Conservation (phyloP, 2,888 invertebrate species). For the Drosophila nr. fundita region DNA sequence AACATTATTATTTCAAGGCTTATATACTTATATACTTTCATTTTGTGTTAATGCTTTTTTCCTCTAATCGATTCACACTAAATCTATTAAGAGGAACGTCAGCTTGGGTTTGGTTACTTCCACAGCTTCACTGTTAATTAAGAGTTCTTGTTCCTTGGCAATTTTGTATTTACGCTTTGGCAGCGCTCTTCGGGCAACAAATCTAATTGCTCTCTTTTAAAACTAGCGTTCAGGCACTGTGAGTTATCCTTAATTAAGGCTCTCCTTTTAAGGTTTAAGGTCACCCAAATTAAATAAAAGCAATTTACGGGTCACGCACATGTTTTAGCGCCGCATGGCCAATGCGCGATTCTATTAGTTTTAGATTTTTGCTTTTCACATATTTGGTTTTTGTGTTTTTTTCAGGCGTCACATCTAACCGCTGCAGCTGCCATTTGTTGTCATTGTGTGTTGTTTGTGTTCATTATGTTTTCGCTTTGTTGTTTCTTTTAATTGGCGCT, state of each 20-base stretch:
- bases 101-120: neutral
- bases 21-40: neutral
- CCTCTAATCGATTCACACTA: neutral
- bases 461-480: constrained; percentile 46
- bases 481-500: constrained; percentile 72
- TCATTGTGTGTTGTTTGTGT: constrained; percentile 45
- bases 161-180: constrained; percentile 18
- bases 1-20: neutral
- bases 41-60: neutral
- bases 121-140: constrained; percentile 21
- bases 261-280: constrained; percentile 55
- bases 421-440: constrained; percentile 32
- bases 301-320: constrained; percentile 67
- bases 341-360: constrained; percentile 52
- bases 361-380: neutral
- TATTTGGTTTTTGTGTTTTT: neutral
- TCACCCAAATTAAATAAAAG: constrained; percentile 72
- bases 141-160: constrained; percentile 23
- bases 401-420: constrained; percentile 24
- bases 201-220: constrained; percentile 56
- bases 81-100: neutral
- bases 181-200: constrained; percentile 24
- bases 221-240: constrained; percentile 27
- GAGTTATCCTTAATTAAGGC: constrained; percentile 31
- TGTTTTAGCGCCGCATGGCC: constrained; percentile 50